These are phyloP conservation scores for Nephrocerus scutellatus DNA, from an alignment of 2,888 invertebrate genomes.

Conservation along the genomic window DNA sequence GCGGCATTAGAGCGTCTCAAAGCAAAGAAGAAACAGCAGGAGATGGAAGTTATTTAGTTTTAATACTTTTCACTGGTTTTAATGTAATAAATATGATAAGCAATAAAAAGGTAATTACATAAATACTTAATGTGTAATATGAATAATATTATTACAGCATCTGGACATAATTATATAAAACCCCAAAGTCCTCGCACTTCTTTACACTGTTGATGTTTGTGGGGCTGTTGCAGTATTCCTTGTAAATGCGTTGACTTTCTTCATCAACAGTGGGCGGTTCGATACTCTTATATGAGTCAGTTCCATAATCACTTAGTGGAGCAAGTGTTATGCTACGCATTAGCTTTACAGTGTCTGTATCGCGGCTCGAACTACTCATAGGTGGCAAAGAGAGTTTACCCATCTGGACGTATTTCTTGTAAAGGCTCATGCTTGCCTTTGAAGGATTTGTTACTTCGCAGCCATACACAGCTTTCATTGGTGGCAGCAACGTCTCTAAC, in stretches of 20 bases:
- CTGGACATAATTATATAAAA: constrained; percentile 35
- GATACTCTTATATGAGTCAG: constrained; percentile 39
- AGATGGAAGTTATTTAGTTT: too few species aligned
- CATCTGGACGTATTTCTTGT: constrained; percentile 44
- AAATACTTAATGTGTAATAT: too few species aligned
- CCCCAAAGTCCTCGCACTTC: constrained; percentile 34
- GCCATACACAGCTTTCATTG: constrained; percentile 44
- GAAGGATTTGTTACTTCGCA: constrained; percentile 37
- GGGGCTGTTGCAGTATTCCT: constrained; percentile 38
- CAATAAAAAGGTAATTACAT: too few species aligned
- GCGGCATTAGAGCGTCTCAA: constrained; percentile 58
- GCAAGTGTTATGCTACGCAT: constrained; percentile 35
- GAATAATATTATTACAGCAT: constrained; percentile 22
- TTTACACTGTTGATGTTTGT: constrained; percentile 36
- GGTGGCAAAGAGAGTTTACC: constrained; percentile 32
- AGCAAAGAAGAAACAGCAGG: constrained; percentile 43
- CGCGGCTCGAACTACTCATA: too few species aligned
- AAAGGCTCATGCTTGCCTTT: constrained; percentile 37
- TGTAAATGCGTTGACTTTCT: constrained; percentile 38
- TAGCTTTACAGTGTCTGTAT: constrained; percentile 31
- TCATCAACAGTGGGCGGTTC: constrained; percentile 37
- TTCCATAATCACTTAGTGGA: constrained; percentile 37
- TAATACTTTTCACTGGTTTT: too few species aligned
- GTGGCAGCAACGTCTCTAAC: constrained; percentile 37
- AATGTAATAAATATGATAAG: too few species aligned